phyloP scores from a whole-genome alignment of 2,113 vertebrate genomes.

The Accipiter cooperii region DNA sequence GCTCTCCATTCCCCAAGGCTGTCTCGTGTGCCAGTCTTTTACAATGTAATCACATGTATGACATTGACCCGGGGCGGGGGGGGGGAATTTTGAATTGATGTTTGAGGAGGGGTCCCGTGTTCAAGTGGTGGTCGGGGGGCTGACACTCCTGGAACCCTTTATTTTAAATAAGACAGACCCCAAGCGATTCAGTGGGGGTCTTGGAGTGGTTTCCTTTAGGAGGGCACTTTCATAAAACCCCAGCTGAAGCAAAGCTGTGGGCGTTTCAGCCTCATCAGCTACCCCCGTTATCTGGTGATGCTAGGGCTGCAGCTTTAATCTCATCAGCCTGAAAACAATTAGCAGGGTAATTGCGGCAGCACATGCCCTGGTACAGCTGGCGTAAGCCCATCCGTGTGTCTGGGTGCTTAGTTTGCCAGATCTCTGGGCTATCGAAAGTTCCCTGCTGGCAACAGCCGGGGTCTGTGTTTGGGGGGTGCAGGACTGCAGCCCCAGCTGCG shows the following conservation, averaged over 20 bases:
- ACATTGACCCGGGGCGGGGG: neutral
- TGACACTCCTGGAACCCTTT: neutral
- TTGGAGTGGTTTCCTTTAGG: neutral
- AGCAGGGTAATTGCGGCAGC: neutral
- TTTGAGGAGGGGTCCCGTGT: neutral
- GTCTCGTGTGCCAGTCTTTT: neutral
- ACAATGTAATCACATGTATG: fast-evolving
- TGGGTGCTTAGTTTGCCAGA: neutral
- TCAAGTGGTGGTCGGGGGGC: neutral
- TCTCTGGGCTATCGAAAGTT: neutral
- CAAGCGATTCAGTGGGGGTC: neutral
- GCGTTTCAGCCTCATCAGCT: neutral
- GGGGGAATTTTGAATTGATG: neutral
- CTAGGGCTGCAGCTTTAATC: neutral
- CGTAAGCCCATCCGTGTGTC: neutral
- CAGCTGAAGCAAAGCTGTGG: neutral
- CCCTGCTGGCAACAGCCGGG: neutral
- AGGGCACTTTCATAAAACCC: neutral
- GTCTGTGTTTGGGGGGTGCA: neutral
- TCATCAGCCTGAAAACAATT: neutral
- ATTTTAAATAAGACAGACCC: neutral
- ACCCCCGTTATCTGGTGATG: neutral
- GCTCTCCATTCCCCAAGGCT: neutral
- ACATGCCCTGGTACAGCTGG: neutral
- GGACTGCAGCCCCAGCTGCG: no score